These are phyloP conservation scores for Tipula helvola DNA, from an alignment of 2,888 invertebrate genomes.

Conservation along the genomic window DNA sequence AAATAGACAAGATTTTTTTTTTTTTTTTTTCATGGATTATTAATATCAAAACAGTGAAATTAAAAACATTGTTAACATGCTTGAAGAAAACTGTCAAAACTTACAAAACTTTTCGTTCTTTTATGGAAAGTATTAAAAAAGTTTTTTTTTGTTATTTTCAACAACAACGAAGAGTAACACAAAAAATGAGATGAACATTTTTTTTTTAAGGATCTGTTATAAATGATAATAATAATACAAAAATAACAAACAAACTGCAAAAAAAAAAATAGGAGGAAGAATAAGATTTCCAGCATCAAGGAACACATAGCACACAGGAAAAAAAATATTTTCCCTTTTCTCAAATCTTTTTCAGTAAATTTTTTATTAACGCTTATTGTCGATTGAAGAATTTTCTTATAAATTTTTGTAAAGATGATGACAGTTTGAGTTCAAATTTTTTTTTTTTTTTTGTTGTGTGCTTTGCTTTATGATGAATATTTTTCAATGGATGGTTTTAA, in stretches of 20 bases:
- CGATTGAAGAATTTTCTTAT: not conserved
- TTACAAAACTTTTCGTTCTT: not conserved
- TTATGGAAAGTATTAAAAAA: not conserved
- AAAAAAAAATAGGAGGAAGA: not conserved
- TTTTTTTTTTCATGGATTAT: not conserved
- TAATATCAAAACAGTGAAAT: not conserved
- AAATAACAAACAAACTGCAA: not conserved
- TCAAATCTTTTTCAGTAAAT: not conserved
- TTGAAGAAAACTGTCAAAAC: not conserved
- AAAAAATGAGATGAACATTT: not conserved
- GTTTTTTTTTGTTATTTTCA: not conserved
- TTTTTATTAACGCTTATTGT: not conserved
- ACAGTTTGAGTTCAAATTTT: not conserved
- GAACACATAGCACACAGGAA: not conserved
- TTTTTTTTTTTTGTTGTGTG: not conserved
- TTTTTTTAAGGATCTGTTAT: not conserved
- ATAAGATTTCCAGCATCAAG: not conserved
- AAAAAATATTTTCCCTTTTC: not conserved
- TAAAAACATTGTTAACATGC: not conserved
- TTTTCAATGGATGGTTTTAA: not conserved
- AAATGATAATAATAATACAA: not conserved
- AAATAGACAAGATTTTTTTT: not conserved
- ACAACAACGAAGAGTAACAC: not conserved
- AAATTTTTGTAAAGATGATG: not conserved
- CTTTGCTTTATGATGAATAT: not conserved